Base-by-base conservation (phyloP, 2,888 invertebrate genomes). In the Cetonia aurata region DNA sequence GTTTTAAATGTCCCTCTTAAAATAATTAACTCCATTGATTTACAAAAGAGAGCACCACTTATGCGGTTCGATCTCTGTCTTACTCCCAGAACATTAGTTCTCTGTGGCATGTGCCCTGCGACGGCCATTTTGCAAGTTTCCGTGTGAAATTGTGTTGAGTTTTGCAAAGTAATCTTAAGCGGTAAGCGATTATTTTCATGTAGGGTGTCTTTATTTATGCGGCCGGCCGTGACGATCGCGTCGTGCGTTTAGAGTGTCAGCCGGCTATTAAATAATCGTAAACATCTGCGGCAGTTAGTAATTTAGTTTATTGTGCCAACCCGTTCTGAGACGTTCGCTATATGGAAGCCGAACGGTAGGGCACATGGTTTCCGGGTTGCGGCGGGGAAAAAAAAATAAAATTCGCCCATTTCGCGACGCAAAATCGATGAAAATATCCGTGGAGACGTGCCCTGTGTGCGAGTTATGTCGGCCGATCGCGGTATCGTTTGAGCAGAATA, bases 121-220 rank as follows among this genome's bases (percentile, higher is more conserved):
- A 88, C 89, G 88, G 89, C 89, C 89, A 89, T 89, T 89, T 89
- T 89, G 88, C 88, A 87, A 85, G 88, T 88, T 87, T 88, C 86
- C 85, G 87, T 86, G 87, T 87, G 88, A 88, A 88, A 87, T 88
- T 86, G 88, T 87, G 87, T 88, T 86, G 86, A 88, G 86, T 87
- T 87, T 84, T 84, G 85, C 83, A 83, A 86, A 87, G 86, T 87
- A 86, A 86, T 87, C 84, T 37, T 85, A 85, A 87, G 86, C 86
- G 88, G 88, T 88, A 88, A 88, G 88, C 83, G 73, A 79, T 77
- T 78, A 77, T 78, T 76, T 73, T 76, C 78, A 75, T 74, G 68
- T 42, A 69, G 55, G 59, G 65, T 69, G 53, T 69, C 55, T 60
- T 65, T 71, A 69, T 73, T 70, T 59, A 66, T 57, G n/a, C 53